These are phyloP conservation scores for Pluvianellus socialis DNA, from an alignment of 2,113 vertebrate species.

Conservation along the genomic window DNA sequence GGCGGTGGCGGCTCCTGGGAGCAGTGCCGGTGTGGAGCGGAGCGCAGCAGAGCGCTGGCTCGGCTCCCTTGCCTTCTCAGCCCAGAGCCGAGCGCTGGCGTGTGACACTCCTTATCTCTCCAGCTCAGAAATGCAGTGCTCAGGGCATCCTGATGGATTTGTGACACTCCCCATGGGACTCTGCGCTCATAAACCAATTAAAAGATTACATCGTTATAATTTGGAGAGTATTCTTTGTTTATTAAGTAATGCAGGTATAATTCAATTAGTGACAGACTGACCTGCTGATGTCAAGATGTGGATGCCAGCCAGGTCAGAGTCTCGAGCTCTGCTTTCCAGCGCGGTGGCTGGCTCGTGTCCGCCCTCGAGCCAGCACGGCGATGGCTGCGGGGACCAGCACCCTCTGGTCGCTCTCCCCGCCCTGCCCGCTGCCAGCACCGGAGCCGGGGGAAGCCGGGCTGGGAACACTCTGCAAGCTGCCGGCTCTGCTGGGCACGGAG, in stretches of 20 bases:
- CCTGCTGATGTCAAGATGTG: constrained; percentile 23
- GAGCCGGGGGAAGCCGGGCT: neutral
- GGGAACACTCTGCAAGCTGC: too few species aligned
- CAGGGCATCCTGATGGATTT: constrained; percentile 59
- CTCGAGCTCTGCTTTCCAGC: neutral
- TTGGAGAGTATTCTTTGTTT: constrained; percentile 46
- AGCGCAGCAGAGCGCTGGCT: neutral
- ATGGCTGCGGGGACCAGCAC: neutral
- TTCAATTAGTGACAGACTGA: constrained; percentile 44
- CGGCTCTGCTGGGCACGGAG: fast-evolving
- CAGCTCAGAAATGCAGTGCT: constrained; percentile 16
- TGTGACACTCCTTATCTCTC: constrained; percentile 31
- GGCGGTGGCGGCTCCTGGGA: fast-evolving
- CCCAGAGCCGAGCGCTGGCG: neutral
- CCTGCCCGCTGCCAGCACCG: fast-evolving
- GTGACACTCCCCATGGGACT: constrained; percentile 36
- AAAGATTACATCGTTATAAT: constrained; percentile 50
- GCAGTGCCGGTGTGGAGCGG: neutral
- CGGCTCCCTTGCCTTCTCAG: neutral
- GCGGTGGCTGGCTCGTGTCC: fast-evolving
- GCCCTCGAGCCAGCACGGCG: fast-evolving
- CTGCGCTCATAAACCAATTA: constrained; percentile 56
- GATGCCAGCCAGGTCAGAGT: neutral
- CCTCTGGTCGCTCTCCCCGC: neutral
- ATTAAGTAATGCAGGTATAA: constrained; percentile 60